Conservation (phyloP, 2,797 vertebrate species). For the Dicrostonyx torquatus region DNA sequence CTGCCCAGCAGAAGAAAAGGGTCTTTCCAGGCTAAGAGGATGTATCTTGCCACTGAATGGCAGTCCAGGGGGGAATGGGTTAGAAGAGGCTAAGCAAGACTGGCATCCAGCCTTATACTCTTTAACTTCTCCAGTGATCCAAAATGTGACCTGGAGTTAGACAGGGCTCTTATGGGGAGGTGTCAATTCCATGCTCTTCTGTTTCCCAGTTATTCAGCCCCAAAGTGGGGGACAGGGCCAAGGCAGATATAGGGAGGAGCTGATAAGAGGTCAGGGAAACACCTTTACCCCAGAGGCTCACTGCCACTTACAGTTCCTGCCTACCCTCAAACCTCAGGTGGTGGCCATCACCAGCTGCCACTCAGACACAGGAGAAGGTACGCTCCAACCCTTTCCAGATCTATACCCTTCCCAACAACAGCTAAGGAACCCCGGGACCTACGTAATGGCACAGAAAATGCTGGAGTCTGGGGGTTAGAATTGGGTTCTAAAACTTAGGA, state of each 20-base stretch:
- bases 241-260: background rate
- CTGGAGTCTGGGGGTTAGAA: background rate
- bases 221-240: background rate
- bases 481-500: background rate
- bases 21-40: background rate
- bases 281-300: background rate
- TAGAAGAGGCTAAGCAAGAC: background rate
- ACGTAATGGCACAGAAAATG: background rate
- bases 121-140: background rate
- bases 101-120: background rate
- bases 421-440: background rate
- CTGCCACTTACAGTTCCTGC: background rate
- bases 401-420: conserved; percentile 20
- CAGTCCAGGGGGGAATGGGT: background rate
- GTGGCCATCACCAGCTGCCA: background rate
- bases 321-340: background rate
- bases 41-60: background rate
- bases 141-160: background rate
- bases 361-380: conserved; percentile 13
- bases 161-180: background rate
- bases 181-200: background rate
- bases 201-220: background rate
- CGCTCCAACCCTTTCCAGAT: background rate
- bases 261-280: background rate
- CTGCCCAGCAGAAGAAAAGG: background rate